Conservation (phyloP, 2,797 vertebrate species). For the Monodelphis domestica region DNA sequence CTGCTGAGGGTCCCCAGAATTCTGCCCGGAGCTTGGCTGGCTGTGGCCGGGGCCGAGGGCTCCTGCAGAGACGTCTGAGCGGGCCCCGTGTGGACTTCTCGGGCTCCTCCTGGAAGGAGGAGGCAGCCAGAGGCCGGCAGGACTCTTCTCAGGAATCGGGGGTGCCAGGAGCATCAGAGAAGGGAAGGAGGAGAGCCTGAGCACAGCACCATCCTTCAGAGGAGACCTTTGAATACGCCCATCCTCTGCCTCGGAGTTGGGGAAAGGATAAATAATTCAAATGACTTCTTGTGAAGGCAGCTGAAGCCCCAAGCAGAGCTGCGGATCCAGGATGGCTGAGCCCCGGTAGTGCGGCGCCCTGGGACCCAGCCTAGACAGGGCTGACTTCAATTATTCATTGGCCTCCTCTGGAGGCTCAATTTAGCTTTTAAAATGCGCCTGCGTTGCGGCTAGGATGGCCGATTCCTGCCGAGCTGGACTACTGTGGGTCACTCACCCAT, state of each 20-base stretch:
- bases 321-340: neutral
- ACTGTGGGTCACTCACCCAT: neutral
- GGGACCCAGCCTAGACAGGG: neutral
- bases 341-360: slow-evolving; percentile 19
- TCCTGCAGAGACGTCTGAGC: neutral
- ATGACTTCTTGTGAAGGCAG: slow-evolving; percentile 42
- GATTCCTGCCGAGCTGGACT: neutral
- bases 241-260: slow-evolving; percentile 9
- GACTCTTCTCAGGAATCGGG: neutral
- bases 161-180: neutral
- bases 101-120: neutral
- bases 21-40: neutral
- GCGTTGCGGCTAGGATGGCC: slow-evolving; percentile 51
- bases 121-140: neutral
- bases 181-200: neutral
- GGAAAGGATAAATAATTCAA: slow-evolving; percentile 64
- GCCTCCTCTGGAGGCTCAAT: slow-evolving; percentile 68
- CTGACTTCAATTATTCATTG: slow-evolving; percentile 71
- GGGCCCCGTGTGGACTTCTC: neutral
- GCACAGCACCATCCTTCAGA: neutral
- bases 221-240: too few relatives aligned
- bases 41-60: neutral
- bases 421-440: slow-evolving; percentile 54
- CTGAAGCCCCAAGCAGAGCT: slow-evolving; percentile 52
- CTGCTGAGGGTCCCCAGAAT: neutral